Evolutionary conservation across 2,113 vertebrate genomes (phyloP), one percentile per base, ranked within the genome.

Genomic region (Stictonetta naevosa): DNA sequence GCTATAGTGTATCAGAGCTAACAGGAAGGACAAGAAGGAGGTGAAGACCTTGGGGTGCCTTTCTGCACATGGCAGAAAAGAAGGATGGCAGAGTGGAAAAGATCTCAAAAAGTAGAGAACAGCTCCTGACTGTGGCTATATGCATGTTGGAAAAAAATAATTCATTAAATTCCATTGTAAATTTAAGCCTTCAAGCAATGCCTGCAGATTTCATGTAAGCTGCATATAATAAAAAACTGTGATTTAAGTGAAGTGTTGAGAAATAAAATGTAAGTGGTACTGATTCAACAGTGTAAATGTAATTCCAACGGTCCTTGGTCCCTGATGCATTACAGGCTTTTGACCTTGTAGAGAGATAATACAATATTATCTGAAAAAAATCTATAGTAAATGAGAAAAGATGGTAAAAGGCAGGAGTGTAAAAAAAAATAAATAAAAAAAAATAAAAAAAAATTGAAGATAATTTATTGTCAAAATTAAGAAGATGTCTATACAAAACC

Each of bases 401-500:
- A 28, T 15, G 40, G 14, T 9, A 83, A 83, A 83, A 79, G 28
- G 3, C 28, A 28, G 40, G 4, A 13, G n/a, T n/a, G n/a, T n/a
- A n/a, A 66, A 64, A 56, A 21, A 5, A 67, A 91, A 82, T 55
- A 60, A 64, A 63, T n/a, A n/a, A 66, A 64, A 56, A 21, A 5
- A 67, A 91, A 82, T 55, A 60, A 64, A 63, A 64, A 60, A 64
- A 40, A 73, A 21, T 4, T 83, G 21, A 92, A 71, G 21, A 76
- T 55, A 28, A 55, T 29, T 29, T 55, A 55, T 46, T 63, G 36
- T 29, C 19, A 88, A 34, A 59, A 9, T 2, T 79, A 50, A 63
- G 21, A 42, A 19, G 5, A 1, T 6, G n/a, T 2, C 3, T 33
- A 33, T 16, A 59, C 4, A 76, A 44, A 90, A 10, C 1, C 3